Evolutionary conservation across 2,797 vertebrate species (phyloP).

Genomic region (Martes flavigula): DNA sequence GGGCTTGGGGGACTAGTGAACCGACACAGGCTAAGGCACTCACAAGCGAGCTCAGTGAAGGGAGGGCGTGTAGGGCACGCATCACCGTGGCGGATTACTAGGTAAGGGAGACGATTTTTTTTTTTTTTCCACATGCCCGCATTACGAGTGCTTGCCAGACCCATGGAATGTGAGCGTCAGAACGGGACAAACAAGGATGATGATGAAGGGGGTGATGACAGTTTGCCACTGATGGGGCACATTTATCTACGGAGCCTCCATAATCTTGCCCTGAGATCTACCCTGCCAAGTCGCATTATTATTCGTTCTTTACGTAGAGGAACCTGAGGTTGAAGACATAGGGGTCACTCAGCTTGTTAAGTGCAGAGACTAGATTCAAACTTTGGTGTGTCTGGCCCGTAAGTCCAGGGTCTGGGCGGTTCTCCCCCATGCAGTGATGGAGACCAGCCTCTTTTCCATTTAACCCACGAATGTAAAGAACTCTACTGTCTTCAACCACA

Average conservation of each 20-base stretch:
- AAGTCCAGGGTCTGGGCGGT: background rate
- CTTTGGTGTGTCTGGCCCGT: background rate
- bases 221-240: fast-evolving
- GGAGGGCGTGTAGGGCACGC: background rate
- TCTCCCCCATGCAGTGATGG: background rate
- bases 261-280: fast-evolving
- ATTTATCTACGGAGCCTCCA: background rate
- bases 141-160: fast-evolving
- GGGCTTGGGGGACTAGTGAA: too few relatives aligned
- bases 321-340: background rate
- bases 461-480: background rate
- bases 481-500: background rate
- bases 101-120: background rate
- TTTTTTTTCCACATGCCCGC: background rate
- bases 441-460: background rate
- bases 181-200: background rate
- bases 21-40: too few relatives aligned
- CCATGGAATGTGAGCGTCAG: fast-evolving
- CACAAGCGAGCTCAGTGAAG: too few relatives aligned
- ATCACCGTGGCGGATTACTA: fast-evolving
- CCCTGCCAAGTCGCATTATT: too few relatives aligned
- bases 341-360: background rate
- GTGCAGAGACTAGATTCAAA: background rate
- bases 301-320: background rate
- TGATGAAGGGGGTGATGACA: fast-evolving